These are phyloP conservation scores for Aleiodes alternator DNA, from an alignment of 2,888 invertebrate species.

Conservation along the genomic window DNA sequence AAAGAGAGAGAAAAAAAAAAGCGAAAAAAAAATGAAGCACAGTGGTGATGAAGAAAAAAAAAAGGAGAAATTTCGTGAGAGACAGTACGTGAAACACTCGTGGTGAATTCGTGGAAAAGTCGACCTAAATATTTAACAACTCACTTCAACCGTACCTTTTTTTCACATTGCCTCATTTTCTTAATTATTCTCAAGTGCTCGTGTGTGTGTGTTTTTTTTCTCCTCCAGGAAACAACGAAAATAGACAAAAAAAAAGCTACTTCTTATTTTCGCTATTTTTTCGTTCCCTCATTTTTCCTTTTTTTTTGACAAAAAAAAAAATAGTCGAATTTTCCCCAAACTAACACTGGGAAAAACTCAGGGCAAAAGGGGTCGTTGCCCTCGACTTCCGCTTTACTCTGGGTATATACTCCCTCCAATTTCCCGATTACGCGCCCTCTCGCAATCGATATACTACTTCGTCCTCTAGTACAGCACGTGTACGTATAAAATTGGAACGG, in stretches of 20 bases:
- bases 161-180: slow-evolving; percentile 38
- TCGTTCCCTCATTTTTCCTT: slow-evolving; percentile 24
- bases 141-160: slow-evolving; percentile 32
- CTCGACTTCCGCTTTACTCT: slow-evolving; percentile 45
- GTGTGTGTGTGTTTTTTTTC: neutral
- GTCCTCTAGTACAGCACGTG: slow-evolving; percentile 37
- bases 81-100: slow-evolving; percentile 30
- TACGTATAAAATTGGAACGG: slow-evolving; percentile 33
- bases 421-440: slow-evolving; percentile 48
- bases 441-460: slow-evolving; percentile 47
- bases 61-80: neutral
- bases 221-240: neutral
- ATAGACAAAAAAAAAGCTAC: slow-evolving; percentile 17
- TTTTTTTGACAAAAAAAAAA: slow-evolving; percentile 33
- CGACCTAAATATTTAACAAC: slow-evolving; percentile 51
- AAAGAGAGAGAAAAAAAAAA: slow-evolving; percentile 48
- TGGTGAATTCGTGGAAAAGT: slow-evolving; percentile 53
- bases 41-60: slow-evolving; percentile 17
- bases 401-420: slow-evolving; percentile 39
- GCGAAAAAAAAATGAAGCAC: slow-evolving; percentile 3
- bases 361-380: slow-evolving; percentile 39
- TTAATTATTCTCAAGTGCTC: slow-evolving; percentile 42
- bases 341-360: slow-evolving; percentile 28
- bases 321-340: slow-evolving; percentile 32
- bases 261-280: neutral